Conservation (phyloP, 2,888 invertebrate species). For the Scrobipalpa costella region DNA sequence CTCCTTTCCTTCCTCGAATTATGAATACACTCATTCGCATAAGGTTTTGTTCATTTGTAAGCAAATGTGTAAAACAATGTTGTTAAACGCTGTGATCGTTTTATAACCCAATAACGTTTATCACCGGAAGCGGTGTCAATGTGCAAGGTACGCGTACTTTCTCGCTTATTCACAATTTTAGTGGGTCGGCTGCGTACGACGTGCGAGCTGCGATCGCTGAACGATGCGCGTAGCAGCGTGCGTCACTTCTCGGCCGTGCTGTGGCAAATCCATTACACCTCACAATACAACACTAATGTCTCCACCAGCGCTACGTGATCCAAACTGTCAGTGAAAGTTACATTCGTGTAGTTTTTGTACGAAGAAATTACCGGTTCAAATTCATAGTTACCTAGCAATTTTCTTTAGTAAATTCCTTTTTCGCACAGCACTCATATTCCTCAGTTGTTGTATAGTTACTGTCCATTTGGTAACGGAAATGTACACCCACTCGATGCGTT, state of each 20-base stretch:
- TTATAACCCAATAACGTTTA: conserved; percentile 31
- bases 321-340: conserved; percentile 66
- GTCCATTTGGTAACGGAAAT: conserved; percentile 15
- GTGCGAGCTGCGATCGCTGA: conserved; percentile 48
- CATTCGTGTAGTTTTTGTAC: conserved; percentile 54
- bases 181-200: conserved; percentile 64
- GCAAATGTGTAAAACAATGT: background rate
- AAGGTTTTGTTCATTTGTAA: conserved; percentile 12
- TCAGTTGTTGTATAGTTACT: conserved; percentile 6
- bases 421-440: conserved; percentile 27
- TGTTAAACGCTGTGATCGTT: background rate
- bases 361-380: conserved; percentile 47
- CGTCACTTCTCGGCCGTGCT: conserved; percentile 29
- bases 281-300: conserved; percentile 56
- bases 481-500: conserved; percentile 43
- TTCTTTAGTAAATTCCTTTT: conserved; percentile 30
- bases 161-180: conserved; percentile 68
- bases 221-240: conserved; percentile 40
- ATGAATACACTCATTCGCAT: background rate
- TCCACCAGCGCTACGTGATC: conserved; percentile 55
- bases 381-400: conserved; percentile 10
- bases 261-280: conserved; percentile 58
- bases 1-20: background rate
- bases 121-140: conserved; percentile 31
- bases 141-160: conserved; percentile 62